Evolutionary conservation across 2,797 vertebrate species (phyloP), one percentile per base, ranked within the genome.

Genomic region (Chelon auratus): DNA sequence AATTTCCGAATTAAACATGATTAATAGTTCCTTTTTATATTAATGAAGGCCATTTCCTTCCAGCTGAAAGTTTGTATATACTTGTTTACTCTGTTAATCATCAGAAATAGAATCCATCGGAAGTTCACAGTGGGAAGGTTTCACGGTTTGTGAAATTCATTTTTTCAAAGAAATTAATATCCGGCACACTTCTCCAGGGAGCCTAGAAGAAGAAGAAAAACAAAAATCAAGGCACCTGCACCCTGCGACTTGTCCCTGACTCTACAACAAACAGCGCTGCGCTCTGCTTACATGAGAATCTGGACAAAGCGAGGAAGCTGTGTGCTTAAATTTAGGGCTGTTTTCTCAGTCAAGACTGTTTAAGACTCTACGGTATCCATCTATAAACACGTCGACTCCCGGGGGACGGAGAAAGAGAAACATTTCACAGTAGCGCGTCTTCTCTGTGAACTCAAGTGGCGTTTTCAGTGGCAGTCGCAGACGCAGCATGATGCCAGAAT

Each of bases 331-430:
- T 26, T 64, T 72, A 67, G 65, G 18, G 30, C 56, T 54, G 42
- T 81, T 83, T 63, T 77, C 71, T 62, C 7, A 1, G 45, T 74
- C 47, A 40, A 62, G 56, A 68, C 64, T 72, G 82, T 92, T 90
- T 90, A 87, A 74, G 68, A 68, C 65, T 78, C 51, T 53, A 51
- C 83, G 86, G 82, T 77, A 82, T 78, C 81, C 75, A 33, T 61
- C 51, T 77, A 18, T 91, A 93, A 93, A 93, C 89, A 92, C 8
- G 50, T 65, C 62, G 54, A 6, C 71, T 86, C 88, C 82, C 78
- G 42, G 36, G 75, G 72, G 84, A 77, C 67, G 37, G 3, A 20
- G 12, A 54, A 83, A 86, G 71, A 82, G 74, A 82, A 90, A 91
- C 84, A 86, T 70, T 75, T 86, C 66, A 84, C 68, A 84, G 76